Evolutionary conservation across 2,888 invertebrate species (phyloP).

Genomic region (Stenodera caucasica): DNA sequence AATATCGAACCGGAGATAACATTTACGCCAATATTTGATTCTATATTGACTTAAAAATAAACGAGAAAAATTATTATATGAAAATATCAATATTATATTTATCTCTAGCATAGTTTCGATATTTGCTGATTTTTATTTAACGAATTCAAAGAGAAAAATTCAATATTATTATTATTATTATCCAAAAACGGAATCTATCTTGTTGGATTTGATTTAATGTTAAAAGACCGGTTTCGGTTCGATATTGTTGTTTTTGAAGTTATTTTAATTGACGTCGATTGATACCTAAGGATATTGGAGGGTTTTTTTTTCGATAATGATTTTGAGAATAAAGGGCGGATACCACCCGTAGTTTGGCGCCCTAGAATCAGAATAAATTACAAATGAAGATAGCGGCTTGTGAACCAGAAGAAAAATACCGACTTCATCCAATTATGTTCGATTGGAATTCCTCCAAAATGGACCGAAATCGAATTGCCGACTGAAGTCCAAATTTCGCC

Average conservation of each 20-base stretch:
- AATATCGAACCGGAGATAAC: neutral
- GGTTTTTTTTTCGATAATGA: conserved; percentile 1
- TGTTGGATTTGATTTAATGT: too few species aligned
- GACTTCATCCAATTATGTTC: conserved; percentile 1
- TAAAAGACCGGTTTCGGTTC: too few species aligned
- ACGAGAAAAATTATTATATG: neutral
- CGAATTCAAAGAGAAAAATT: too few species aligned
- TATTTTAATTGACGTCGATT: conserved; percentile 7
- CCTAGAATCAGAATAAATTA: neutral
- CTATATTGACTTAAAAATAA: neutral
- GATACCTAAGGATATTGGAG: neutral
- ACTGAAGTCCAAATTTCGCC: too few species aligned
- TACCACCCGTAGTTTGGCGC: neutral
- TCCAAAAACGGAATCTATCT: too few species aligned
- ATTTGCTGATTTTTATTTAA: too few species aligned
- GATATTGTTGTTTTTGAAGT: neutral
- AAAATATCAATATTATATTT: neutral
- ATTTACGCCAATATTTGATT: conserved; percentile 4
- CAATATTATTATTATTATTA: too few species aligned
- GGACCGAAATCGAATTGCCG: too few species aligned
- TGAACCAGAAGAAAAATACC: neutral
- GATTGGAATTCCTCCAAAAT: too few species aligned
- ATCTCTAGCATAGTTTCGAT: neutral
- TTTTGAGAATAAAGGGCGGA: neutral
- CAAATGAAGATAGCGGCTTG: neutral